Percentiles rank a stretch among this genome's conserved stretches.
Conservation (phyloP, 2,113 vertebrate species). For the Desmodus rotundus region DNA sequence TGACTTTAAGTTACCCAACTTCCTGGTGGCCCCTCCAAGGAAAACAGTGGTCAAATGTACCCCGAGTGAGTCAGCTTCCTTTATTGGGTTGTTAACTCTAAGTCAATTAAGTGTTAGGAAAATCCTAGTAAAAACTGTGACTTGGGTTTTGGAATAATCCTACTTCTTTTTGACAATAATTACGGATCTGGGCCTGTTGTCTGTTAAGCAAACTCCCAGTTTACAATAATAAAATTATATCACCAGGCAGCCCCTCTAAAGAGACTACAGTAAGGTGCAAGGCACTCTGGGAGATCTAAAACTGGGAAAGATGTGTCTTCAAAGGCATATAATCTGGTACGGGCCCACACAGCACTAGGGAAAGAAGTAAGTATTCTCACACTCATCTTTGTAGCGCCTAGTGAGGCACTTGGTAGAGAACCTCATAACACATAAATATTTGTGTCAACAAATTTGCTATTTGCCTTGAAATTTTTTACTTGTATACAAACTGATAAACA, state of each 20-base stretch:
- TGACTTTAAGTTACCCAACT: not conserved
- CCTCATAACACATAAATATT: not conserved
- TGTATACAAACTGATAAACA: not conserved
- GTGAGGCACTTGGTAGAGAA: not conserved
- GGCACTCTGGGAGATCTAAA: not conserved
- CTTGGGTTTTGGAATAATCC: not conserved
- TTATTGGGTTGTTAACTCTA: not conserved
- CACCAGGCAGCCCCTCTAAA: not conserved
- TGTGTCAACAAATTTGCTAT: not conserved
- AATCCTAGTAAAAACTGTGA: not conserved
- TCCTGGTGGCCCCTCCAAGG: conserved; percentile 5
- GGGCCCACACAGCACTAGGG: not conserved
- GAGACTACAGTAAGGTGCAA: not conserved
- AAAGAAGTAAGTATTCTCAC: not conserved
- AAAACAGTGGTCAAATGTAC: conserved; percentile 10
- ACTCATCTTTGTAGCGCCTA: not conserved
- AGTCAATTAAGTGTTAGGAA: conserved; percentile 7
- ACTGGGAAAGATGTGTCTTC: not conserved
- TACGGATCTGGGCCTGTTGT: not conserved
- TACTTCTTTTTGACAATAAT: conserved; percentile 45
- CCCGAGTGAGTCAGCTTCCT: conserved; percentile 24
- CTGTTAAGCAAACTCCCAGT: conserved; percentile 37
- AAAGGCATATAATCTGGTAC: not conserved
- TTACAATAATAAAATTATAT: conserved; percentile 25
- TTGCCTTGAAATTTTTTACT: conserved; percentile 22